phyloP scores from a whole-genome alignment of 2,113 vertebrate species.

The Myiozetetes cayanensis region DNA sequence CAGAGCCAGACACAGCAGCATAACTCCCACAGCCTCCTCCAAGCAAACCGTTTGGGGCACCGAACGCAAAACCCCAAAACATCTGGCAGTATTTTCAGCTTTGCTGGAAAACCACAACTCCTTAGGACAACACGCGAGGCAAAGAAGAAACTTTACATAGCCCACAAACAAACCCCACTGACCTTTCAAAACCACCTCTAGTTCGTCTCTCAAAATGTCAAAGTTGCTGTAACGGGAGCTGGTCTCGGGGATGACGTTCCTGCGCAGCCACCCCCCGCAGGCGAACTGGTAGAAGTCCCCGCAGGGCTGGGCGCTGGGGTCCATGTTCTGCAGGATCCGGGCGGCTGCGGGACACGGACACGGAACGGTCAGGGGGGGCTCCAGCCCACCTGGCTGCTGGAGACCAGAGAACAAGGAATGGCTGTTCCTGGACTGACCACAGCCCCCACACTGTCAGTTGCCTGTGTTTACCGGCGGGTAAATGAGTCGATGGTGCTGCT shows the following conservation, averaged over 20 bases:
- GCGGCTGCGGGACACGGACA: slow-evolving; percentile 76
- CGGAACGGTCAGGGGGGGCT: too few species aligned
- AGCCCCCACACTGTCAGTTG: neutral
- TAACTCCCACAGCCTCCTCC: neutral
- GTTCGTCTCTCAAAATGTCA: slow-evolving; percentile 89
- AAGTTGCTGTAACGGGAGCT: slow-evolving; percentile 93
- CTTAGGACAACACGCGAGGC: neutral
- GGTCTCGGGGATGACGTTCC: slow-evolving; percentile 92
- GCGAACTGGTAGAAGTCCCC: slow-evolving; percentile 91
- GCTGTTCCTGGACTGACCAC: neutral
- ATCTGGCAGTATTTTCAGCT: neutral
- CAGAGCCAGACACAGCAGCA: neutral
- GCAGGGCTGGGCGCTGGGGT: slow-evolving; percentile 82
- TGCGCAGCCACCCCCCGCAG: slow-evolving; percentile 94
- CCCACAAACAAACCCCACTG: slow-evolving; percentile 51
- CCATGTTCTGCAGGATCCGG: slow-evolving; percentile 92
- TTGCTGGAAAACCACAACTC: slow-evolving; percentile 4
- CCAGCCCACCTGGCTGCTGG: too few species aligned
- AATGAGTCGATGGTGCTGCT: neutral
- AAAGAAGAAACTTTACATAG: slow-evolving; percentile 42
- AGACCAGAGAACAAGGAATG: neutral
- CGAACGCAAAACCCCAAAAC: neutral
- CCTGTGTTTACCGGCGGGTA: neutral
- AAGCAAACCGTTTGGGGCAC: neutral
- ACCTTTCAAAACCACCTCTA: slow-evolving; percentile 96